Conservation (phyloP, 2,888 invertebrate species). For the Leucozona laternaria region DNA sequence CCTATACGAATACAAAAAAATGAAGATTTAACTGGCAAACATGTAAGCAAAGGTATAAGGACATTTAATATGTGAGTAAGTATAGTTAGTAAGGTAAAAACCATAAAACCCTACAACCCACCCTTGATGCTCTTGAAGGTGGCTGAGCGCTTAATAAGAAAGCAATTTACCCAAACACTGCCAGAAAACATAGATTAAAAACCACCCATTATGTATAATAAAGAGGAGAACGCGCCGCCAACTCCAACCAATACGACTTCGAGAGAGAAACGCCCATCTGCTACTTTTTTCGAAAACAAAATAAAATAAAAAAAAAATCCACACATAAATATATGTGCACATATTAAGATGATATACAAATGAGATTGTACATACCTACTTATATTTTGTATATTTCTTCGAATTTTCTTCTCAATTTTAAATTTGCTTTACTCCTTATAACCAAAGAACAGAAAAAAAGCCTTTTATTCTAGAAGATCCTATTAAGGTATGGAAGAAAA, state of each 20-base stretch:
- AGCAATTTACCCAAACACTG: constrained; percentile 54
- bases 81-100: background rate
- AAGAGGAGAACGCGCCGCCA: constrained; percentile 35
- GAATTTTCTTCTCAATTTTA: constrained; percentile 48
- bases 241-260: constrained; percentile 60
- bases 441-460: constrained; percentile 43
- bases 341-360: constrained; percentile 74
- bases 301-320: constrained; percentile 4
- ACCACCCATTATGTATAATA: constrained; percentile 35
- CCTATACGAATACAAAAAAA: no score
- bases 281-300: constrained; percentile 17
- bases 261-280: constrained; percentile 69
- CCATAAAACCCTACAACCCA: background rate
- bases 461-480: constrained; percentile 62
- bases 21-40: no score
- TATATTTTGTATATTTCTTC: constrained; percentile 40
- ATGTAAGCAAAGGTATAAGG: no score
- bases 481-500: constrained; percentile 68
- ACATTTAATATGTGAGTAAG: no score
- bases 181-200: constrained; percentile 64
- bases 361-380: constrained; percentile 52
- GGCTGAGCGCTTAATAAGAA: constrained; percentile 47
- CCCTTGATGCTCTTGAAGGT: background rate
- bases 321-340: constrained; percentile 44
- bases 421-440: background rate